These are phyloP conservation scores for Mionectes macconnelli DNA, from an alignment of 2,113 vertebrate species.

Conservation along the genomic window DNA sequence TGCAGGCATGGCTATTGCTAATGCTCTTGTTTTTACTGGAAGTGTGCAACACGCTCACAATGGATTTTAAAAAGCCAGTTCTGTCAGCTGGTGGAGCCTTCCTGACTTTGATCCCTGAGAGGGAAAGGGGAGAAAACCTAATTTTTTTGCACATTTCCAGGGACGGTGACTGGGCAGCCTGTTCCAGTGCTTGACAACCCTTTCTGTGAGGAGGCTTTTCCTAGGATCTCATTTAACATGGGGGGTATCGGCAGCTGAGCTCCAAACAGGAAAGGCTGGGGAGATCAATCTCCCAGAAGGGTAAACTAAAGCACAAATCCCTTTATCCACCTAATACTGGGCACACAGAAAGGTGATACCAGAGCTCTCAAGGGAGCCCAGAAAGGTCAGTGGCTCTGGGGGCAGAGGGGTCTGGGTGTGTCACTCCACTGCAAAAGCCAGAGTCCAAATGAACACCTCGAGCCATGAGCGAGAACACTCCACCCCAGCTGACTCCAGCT, in stretches of 20 bases:
- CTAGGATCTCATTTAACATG: background rate
- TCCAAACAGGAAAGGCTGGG: background rate
- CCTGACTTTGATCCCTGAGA: background rate
- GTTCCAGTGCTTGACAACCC: background rate
- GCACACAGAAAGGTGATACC: background rate
- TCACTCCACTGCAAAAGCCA: fast-evolving
- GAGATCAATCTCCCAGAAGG: background rate
- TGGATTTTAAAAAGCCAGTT: background rate
- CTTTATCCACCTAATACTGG: background rate
- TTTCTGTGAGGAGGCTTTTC: background rate
- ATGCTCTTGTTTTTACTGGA: background rate
- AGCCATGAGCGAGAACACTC: background rate
- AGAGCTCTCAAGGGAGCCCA: background rate
- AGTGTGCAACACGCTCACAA: background rate
- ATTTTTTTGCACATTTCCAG: background rate
- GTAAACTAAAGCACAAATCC: background rate
- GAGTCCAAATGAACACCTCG: fast-evolving
- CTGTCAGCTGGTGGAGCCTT: background rate
- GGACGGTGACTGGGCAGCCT: background rate
- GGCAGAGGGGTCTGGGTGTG: background rate
- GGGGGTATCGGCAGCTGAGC: background rate
- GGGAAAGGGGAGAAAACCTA: background rate
- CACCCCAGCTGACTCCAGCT: background rate
- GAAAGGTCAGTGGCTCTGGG: background rate
- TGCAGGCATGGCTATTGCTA: background rate